Conservation (phyloP, 1,140 invertebrate genomes). For the Tetragnatha versicolor region DNA sequence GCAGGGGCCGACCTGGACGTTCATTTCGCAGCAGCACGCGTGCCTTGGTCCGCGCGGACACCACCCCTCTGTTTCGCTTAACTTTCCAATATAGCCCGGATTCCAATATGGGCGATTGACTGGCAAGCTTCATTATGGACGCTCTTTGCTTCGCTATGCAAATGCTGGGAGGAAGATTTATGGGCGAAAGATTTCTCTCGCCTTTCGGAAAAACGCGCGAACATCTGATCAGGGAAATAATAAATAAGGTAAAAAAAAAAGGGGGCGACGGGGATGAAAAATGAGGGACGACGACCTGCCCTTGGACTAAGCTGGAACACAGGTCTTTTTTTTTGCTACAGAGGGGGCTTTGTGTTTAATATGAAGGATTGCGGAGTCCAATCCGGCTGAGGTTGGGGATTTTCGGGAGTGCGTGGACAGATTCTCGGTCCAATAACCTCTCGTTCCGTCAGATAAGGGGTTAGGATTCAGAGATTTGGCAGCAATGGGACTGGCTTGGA, state of each 20-base stretch:
- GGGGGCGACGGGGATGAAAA: constrained; percentile 5
- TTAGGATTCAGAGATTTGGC: too few relatives aligned
- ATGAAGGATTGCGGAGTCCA: too few relatives aligned
- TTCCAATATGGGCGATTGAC: constrained; percentile 54
- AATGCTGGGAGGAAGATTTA: constrained; percentile 15
- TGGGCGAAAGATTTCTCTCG: constrained; percentile 15
- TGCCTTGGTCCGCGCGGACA: constrained; percentile 44
- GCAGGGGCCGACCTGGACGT: constrained; percentile 46
- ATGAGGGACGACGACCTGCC: too few relatives aligned
- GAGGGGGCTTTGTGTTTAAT: too few relatives aligned
- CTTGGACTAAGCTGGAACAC: too few relatives aligned
- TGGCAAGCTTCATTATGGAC: constrained; percentile 46
- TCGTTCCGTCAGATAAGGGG: too few relatives aligned
- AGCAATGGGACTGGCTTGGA: too few relatives aligned
- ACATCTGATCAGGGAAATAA: not conserved
- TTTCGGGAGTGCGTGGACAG: too few relatives aligned
- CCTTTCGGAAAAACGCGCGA: not conserved
- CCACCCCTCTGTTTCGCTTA: constrained; percentile 47
- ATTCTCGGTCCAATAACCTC: too few relatives aligned
- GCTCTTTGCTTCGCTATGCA: constrained; percentile 8
- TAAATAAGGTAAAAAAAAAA: not conserved
- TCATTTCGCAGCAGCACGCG: constrained; percentile 46
- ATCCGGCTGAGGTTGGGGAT: too few relatives aligned
- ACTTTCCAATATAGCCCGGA: constrained; percentile 50
- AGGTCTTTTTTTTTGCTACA: too few relatives aligned